These are phyloP conservation scores for Laothoe populi DNA, from an alignment of 2,888 invertebrate genomes.

Conservation along the genomic window DNA sequence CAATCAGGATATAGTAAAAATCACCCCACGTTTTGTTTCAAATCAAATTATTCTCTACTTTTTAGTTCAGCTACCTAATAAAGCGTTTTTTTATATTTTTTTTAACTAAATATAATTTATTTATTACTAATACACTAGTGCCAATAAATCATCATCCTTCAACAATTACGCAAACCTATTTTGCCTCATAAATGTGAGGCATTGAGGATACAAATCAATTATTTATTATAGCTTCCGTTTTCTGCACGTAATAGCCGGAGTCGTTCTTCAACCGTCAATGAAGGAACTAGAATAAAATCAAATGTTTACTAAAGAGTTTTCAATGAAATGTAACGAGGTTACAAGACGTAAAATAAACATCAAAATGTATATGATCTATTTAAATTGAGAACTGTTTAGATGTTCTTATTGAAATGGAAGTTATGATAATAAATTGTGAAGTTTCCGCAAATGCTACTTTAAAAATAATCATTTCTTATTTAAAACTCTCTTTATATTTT, in stretches of 20 bases:
- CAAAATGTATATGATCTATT: not conserved
- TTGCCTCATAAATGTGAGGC: no score
- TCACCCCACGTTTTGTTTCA: no score
- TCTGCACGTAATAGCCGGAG: not conserved
- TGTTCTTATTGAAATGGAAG: not conserved
- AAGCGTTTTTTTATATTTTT: no score
- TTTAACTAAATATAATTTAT: no score
- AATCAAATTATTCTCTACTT: no score
- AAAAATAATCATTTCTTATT: no score
- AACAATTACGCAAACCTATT: no score
- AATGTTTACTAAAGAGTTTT: not conserved
- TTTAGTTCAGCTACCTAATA: no score
- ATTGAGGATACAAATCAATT: conserved; percentile 1
- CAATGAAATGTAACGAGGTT: conserved; percentile 10
- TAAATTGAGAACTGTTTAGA: not conserved
- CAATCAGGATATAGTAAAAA: no score
- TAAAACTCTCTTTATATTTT: no score
- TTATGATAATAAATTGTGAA: not conserved
- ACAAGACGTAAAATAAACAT: not conserved
- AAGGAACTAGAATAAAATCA: conserved; percentile 15
- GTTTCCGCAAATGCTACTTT: no score
- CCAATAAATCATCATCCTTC: not conserved
- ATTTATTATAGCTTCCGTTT: conserved; percentile 10
- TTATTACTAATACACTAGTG: no score
- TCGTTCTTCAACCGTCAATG: conserved; percentile 1